A percentile compares a stretch with the other conserved stretches of the same genome.
Evolutionary conservation across 2,888 invertebrate genomes (phyloP).

Genomic region (Pyrocoelia pectoralis): DNA sequence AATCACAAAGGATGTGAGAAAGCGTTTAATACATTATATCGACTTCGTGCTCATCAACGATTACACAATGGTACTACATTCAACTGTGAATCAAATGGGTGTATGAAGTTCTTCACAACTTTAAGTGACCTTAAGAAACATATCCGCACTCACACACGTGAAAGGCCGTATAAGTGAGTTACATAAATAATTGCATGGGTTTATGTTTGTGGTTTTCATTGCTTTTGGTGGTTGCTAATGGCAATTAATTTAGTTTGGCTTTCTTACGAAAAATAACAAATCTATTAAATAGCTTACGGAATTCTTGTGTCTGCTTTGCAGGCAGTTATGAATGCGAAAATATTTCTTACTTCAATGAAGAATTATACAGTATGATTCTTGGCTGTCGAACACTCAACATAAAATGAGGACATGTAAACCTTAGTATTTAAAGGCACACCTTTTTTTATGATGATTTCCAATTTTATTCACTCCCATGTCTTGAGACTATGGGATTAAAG

Average conservation of each 20-base stretch:
- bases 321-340: too few species aligned
- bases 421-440: too few species aligned
- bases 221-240: conserved; percentile 13
- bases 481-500: too few species aligned
- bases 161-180: conserved; percentile 84
- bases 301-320: too few species aligned
- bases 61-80: conserved; percentile 95
- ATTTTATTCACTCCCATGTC: too few species aligned
- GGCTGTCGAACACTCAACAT: too few species aligned
- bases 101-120: conserved; percentile 92
- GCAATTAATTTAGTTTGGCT: conserved; percentile 11
- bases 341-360: too few species aligned
- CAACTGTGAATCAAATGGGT: conserved; percentile 84
- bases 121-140: conserved; percentile 95
- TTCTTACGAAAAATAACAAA: too few species aligned
- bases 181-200: conserved; percentile 12
- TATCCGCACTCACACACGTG: conserved; percentile 89
- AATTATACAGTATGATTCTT: too few species aligned
- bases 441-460: too few species aligned
- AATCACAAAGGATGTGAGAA: conserved; percentile 84
- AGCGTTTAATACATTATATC: conserved; percentile 94
- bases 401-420: too few species aligned
- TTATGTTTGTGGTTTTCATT: conserved; percentile 16
- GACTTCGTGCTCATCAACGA: conserved; percentile 89
- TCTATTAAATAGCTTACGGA: too few species aligned